A percentile compares a stretch with the other conserved stretches of the same genome.
Conservation (phyloP, 2,113 vertebrate genomes). For the Melozone crissalis region DNA sequence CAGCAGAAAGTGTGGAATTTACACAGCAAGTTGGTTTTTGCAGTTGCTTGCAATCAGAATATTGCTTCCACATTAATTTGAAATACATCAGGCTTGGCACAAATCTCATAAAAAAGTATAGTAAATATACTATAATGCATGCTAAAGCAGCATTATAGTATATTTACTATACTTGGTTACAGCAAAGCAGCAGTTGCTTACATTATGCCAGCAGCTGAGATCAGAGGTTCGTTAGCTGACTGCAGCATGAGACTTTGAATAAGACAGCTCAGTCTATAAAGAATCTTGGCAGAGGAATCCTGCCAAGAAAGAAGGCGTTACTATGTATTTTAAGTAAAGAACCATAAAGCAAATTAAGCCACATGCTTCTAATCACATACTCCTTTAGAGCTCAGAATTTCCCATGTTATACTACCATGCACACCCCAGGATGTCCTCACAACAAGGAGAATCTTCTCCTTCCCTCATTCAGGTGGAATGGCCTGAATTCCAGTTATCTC, state of each 20-base stretch:
- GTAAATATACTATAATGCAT: too few species aligned
- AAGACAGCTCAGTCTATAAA: background rate
- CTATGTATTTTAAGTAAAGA: background rate
- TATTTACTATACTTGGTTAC: background rate
- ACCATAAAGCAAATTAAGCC: background rate
- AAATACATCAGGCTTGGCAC: background rate
- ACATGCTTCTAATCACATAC: background rate
- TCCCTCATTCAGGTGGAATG: background rate
- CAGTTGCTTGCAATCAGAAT: background rate
- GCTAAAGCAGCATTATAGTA: background rate
- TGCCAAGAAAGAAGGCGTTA: background rate
- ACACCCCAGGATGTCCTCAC: fast-evolving
- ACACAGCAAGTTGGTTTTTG: background rate
- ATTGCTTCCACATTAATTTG: background rate
- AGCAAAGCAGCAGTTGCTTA: background rate
- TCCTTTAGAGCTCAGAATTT: background rate
- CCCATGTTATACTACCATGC: background rate
- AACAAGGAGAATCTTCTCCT: background rate
- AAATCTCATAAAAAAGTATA: background rate
- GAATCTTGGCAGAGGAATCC: background rate
- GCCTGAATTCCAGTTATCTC: background rate
- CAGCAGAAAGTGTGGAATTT: background rate
- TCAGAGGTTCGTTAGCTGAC: background rate
- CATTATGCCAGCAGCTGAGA: background rate
- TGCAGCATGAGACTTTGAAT: background rate